Evolutionary conservation across 37 sponge, comb jelly and placozoan genomes (phyloP).

Genomic region (Haliclona indistincta): DNA sequence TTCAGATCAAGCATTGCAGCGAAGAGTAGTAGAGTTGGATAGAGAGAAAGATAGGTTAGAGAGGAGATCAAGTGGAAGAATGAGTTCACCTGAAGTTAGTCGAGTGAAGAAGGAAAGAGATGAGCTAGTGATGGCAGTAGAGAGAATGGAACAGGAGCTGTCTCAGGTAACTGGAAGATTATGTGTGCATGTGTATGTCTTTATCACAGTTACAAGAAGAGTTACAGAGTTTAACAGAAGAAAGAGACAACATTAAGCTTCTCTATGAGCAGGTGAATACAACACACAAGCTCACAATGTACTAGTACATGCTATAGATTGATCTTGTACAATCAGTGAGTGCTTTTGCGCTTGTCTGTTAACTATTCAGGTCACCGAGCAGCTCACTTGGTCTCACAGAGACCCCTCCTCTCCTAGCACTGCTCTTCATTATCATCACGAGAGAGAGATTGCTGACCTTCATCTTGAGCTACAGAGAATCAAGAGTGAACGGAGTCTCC

Average conservation of each 20-base stretch:
- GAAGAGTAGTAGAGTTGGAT: constrained; percentile 47
- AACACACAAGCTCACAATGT: neutral
- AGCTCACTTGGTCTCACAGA: too few species aligned
- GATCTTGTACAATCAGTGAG: too few species aligned
- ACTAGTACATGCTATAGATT: too few species aligned
- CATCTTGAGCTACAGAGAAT: too few species aligned
- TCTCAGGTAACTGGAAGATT: constrained; percentile 22
- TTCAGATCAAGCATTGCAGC: constrained; percentile 15
- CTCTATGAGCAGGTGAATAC: constrained; percentile 88
- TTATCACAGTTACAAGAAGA: constrained; percentile 73
- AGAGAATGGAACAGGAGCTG: constrained; percentile 62
- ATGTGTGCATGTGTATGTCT: constrained; percentile 11
- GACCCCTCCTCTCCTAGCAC: too few species aligned
- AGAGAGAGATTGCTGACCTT: too few species aligned
- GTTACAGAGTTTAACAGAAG: constrained; percentile 69
- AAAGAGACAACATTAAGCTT: constrained; percentile 90
- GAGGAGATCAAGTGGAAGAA: neutral
- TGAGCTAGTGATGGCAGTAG: constrained; percentile 58
- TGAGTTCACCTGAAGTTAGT: constrained; percentile 12
- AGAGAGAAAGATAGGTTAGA: neutral
- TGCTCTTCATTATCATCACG: too few species aligned
- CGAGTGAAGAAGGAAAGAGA: constrained; percentile 72
- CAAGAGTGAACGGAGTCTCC: too few species aligned
- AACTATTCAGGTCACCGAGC: too few species aligned
- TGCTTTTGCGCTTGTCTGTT: too few species aligned